A percentile compares a stretch with the other conserved stretches of the same genome.
Conservation (phyloP, 2,888 invertebrate species). For the Eurytoma adleriae region DNA sequence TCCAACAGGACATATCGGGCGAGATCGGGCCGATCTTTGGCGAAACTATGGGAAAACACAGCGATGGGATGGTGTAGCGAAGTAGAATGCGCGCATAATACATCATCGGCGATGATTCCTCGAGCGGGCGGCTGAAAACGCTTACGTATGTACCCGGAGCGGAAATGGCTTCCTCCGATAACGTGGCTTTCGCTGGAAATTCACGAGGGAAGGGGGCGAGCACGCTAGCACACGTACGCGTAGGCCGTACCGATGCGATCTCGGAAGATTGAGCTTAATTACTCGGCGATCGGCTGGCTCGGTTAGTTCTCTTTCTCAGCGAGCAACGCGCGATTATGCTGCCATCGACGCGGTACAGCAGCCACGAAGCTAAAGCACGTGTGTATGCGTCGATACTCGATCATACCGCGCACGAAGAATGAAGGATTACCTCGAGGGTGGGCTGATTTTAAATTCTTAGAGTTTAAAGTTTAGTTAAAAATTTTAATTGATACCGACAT, state of each 20-base stretch:
- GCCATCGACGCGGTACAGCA: slow-evolving; percentile 9
- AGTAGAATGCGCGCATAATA: slow-evolving; percentile 2
- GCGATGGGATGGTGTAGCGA: neutral
- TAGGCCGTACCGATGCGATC: slow-evolving; percentile 36
- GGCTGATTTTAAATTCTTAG: no score
- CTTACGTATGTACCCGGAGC: neutral
- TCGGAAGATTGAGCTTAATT: slow-evolving; percentile 49
- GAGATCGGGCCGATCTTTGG: slow-evolving; percentile 30
- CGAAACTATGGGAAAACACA: slow-evolving; percentile 31
- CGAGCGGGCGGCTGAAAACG: neutral
- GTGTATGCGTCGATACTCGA: slow-evolving; percentile 31
- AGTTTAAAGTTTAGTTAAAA: no score
- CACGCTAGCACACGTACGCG: neutral
- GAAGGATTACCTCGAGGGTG: no score
- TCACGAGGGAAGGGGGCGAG: slow-evolving; percentile 3
- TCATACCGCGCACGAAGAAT: slow-evolving; percentile 4
- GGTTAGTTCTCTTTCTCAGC: neutral
- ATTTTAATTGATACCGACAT: no score
- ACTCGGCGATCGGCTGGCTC: slow-evolving; percentile 33
- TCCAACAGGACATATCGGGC: slow-evolving; percentile 42
- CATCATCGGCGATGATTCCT: slow-evolving; percentile 27
- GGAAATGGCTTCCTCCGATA: slow-evolving; percentile 45
- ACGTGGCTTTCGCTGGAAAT: slow-evolving; percentile 34
- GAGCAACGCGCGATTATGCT: slow-evolving; percentile 34
- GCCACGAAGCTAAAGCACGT: slow-evolving; percentile 13